Evolutionary conservation across 2,888 invertebrate genomes (phyloP).

Genomic region (Physocephala rufipes): DNA sequence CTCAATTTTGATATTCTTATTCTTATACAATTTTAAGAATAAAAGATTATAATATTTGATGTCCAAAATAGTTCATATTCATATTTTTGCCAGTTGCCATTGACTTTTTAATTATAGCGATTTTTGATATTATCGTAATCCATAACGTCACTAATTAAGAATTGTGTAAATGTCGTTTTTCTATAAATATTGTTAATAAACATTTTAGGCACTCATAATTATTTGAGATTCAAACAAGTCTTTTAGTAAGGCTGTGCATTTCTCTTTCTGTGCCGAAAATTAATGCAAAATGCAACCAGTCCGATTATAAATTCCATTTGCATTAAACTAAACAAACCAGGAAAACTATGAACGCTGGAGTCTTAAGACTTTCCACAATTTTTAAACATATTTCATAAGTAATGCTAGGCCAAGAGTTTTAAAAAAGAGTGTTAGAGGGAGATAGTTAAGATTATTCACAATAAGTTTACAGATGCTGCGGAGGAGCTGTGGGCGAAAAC

Average conservation of each 20-base stretch:
- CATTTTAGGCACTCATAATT: slow-evolving; percentile 33
- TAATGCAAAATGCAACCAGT: slow-evolving; percentile 4
- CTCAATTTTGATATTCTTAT: neutral
- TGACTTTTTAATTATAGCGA: slow-evolving; percentile 11
- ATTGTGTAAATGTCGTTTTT: neutral
- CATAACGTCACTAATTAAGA: slow-evolving; percentile 11
- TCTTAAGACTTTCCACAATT: slow-evolving; percentile 10
- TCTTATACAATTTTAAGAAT: neutral
- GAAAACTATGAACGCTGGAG: slow-evolving; percentile 19
- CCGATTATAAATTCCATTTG: too few species aligned
- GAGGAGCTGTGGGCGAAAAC: slow-evolving; percentile 69
- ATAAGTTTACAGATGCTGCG: slow-evolving; percentile 50
- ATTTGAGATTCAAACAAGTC: slow-evolving; percentile 4
- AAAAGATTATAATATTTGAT: too few species aligned
- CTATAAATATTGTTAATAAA: slow-evolving; percentile 8
- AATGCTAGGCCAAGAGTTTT: too few species aligned
- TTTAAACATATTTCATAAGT: too few species aligned
- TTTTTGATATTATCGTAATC: slow-evolving; percentile 15
- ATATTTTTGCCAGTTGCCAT: too few species aligned
- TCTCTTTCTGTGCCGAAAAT: neutral
- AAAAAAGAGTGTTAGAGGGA: too few species aligned
- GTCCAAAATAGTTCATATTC: neutral
- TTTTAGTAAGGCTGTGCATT: slow-evolving; percentile 1
- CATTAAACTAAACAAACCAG: slow-evolving; percentile 14
- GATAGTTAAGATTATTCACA: too few species aligned